These are phyloP conservation scores for Pseudocheirus occidentalis DNA, from an alignment of 2,797 vertebrate genomes.

Conservation along the genomic window DNA sequence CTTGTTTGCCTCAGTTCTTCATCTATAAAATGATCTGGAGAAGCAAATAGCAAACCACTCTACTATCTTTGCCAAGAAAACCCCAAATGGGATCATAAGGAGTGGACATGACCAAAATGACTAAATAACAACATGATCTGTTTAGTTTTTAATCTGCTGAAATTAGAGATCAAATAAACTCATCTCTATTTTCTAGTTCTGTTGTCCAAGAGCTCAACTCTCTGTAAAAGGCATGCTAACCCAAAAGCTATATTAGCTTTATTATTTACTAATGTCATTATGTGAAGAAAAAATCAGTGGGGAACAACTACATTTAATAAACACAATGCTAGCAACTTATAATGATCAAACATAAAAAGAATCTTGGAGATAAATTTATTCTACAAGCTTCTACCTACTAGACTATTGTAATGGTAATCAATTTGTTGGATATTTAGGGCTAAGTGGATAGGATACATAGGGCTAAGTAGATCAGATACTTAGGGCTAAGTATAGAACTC, in stretches of 20 bases:
- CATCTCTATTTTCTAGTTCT: not conserved
- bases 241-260: not conserved
- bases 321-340: not conserved
- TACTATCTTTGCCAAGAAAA: not conserved
- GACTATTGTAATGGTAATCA: too few species aligned
- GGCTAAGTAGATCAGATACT: too few species aligned
- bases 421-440: too few species aligned
- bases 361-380: not conserved
- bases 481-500: too few species aligned
- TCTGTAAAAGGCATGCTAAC: not conserved
- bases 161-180: not conserved
- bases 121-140: not conserved
- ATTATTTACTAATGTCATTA: not conserved
- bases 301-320: not conserved
- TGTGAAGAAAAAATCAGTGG: not conserved
- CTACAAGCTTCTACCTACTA: not conserved
- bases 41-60: not conserved
- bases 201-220: not conserved
- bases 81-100: not conserved
- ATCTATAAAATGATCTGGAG: not conserved
- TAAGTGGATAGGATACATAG: too few species aligned
- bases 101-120: not conserved
- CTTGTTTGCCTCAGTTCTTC: not conserved
- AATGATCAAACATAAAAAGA: not conserved
- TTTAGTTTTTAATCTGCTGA: not conserved